Evolutionary conservation across 2,797 vertebrate species (phyloP), one percentile per base, ranked within the genome.

Genomic region (Adrianichthys oophorus): DNA sequence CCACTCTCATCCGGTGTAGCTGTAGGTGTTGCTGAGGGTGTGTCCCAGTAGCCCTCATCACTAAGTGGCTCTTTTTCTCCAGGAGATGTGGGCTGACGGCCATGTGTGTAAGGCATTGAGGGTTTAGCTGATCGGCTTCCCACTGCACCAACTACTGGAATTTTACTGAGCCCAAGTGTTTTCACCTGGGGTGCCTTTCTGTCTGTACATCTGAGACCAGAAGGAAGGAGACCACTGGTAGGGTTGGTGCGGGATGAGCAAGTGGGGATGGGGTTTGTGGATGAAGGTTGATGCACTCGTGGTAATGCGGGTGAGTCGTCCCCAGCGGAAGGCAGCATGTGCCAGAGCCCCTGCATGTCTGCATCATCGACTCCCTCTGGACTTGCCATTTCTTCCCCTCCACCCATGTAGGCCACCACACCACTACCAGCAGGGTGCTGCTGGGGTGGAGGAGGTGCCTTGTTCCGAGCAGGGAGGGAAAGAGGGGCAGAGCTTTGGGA

Each of bases 331-430:
- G 95, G 95, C 19, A 98, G 87, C 93, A 97, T 95, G 84, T 97
- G 96, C 96, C 97, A 99, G 67, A 98, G 95, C 18, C 96, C 96
- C 74, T 97, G 95, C 84, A 98, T 94, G 64, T 90, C 95, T 12
- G 95, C 95, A 68, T 98, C 95, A 4, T 97, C 95, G 65, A 95
- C 94, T 76, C 93, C 94, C 14, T 99, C 98, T 0, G 98, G 96
- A 85, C 95, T 99, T 42, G 98, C 98, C 98, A 99, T 99, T 90
- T 99, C 98, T 80, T 99, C 98, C 56, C 98, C 97, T 48, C 96
- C 98, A 32, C 98, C 98, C 90, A 98, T 98, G 87, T 98, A 98
- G 64, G 95, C 93, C 74, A 97, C 93, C 85, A 96, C 91, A 7
- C 92, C 91, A 16, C 92, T 93, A 52, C 93, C 88, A 32, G 94